Base-by-base conservation (phyloP, 2,113 vertebrate genomes). In the Rallus limicola region DNA sequence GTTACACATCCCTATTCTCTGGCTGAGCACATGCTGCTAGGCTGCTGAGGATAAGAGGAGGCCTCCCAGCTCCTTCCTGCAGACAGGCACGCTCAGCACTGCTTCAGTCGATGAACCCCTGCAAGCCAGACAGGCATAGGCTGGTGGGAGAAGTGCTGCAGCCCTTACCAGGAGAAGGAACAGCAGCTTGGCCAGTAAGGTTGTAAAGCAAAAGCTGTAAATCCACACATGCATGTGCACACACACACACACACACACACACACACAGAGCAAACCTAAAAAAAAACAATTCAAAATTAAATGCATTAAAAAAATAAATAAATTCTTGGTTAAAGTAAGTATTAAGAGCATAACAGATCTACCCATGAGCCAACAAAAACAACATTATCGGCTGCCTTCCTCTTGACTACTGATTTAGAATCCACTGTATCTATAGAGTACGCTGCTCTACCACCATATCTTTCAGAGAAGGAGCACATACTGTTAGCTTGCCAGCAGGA, bases 31-130 rank as follows among this genome's bases (percentile, higher is more conserved):
- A 0, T 23, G 26, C 40, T 65, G 62, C 53, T 48, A 50, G 21
- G 40, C 52, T 82, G 44, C 40, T 1, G 11, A 75, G 52, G 50
- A 29, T 8, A n/a, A 36, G 56, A 50, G 2, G 2, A 1, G 3
- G 23, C 44, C 42, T 36, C 34, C 19, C 31, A 38, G 71, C 34
- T 79, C 40, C 42, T 34, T 42, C 44, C 74, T 53, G 69, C 65
- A 36, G 23, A 56, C 38, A 40, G 38, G 44, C 19, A 4, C 0
- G 2, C 12, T 52, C 25, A 1, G 4, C 1, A 0, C 13, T 4
- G 24, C 52, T 52, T 64, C 24, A 5, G 18, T 6, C 11, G 16
- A 36, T 1, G 1, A 34, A 68, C 5, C 10, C 38, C 52, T 28
- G 52, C 52, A 53, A 28, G 52, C 52, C 52, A 53, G 52, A 26